Base-by-base conservation (phyloP, 2,113 vertebrate species). In the Pheucticus melanocephalus region DNA sequence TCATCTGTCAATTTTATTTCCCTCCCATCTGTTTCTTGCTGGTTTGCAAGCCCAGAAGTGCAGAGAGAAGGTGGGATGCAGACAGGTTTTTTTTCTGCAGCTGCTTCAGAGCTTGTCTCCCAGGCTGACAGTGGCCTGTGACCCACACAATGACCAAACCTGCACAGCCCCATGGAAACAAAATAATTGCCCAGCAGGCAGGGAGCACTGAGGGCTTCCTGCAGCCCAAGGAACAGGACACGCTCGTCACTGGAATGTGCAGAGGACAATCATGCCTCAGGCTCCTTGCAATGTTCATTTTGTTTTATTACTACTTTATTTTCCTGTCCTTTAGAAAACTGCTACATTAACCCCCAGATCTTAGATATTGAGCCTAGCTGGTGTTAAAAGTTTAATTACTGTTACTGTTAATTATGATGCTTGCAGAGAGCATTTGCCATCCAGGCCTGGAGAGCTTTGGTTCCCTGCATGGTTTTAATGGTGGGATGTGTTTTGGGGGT, bases 1-100 rank as follows among this genome's bases (percentile, higher is more conserved):
- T 94, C 92, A 85, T 93, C 94, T 94, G 90, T 80, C 96, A 88
- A 1, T 93, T 97, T 97, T 90, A 96, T 93, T 88, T 94, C 88
- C 45, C 59, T 94, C 57, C 90, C 90, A 94, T 94, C 95, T 92
- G 75, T 90, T 95, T 94, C 82, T 39, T 10, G 28, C 71, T 15
- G n/a, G 45, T 81, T 92, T 88, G 76, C 63, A 80, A 83, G 83
- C 54, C 63, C 75, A 77, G 96, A 82, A 88, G 77, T 5, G 23
- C 37, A 20, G 24, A 92, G 51, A 78, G 56, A 82, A 86, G 88
- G 70, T 69, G 65, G n/a, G 61, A 76, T 53, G 57, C n/a, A 71
- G 80, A 25, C 27, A 18, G 53, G 6, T 4, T 27, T 70, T 86
- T 51, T 73, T 85, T 50, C 76, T 85, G 75, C 92, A 92, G 88